These are phyloP conservation scores for Zaprionus obscuricornis DNA, from an alignment of 2,888 invertebrate genomes.

Conservation along the genomic window DNA sequence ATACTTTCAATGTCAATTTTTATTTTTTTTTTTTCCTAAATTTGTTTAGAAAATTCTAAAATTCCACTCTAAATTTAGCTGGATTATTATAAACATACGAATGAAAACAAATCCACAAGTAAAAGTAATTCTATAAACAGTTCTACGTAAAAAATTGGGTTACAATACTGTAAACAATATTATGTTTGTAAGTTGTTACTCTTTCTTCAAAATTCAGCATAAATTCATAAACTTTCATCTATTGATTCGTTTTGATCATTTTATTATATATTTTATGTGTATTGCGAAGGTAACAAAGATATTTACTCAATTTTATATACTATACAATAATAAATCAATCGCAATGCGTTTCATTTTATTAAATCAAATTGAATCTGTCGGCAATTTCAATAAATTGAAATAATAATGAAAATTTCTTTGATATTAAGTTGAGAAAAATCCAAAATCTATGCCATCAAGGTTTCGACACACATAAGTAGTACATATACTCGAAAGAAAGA, in stretches of 20 bases:
- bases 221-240: conserved; percentile 13
- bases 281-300: not conserved
- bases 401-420: conserved; percentile 18
- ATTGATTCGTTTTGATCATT: too few species aligned
- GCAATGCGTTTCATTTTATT: conserved; percentile 18
- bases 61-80: conserved; percentile 57
- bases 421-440: conserved; percentile 1
- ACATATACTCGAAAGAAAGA: conserved; percentile 10
- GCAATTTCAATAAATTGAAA: conserved; percentile 7
- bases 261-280: too few species aligned
- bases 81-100: conserved; percentile 46
- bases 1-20: conserved; percentile 60
- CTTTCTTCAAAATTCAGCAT: conserved; percentile 1
- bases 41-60: conserved; percentile 11
- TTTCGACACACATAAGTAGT: conserved; percentile 60
- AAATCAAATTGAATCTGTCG: conserved; percentile 13
- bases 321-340: conserved; percentile 45
- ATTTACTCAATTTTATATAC: conserved; percentile 27
- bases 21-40: too few species aligned
- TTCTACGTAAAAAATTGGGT: conserved; percentile 49
- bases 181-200: not conserved
- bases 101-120: conserved; percentile 22
- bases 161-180: conserved; percentile 62
- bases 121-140: conserved; percentile 38
- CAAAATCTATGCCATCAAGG: conserved; percentile 50